Evolutionary conservation across 2,888 invertebrate genomes (phyloP), one percentile per base, ranked within the genome.

Genomic region (Chrysodeixis includens): DNA sequence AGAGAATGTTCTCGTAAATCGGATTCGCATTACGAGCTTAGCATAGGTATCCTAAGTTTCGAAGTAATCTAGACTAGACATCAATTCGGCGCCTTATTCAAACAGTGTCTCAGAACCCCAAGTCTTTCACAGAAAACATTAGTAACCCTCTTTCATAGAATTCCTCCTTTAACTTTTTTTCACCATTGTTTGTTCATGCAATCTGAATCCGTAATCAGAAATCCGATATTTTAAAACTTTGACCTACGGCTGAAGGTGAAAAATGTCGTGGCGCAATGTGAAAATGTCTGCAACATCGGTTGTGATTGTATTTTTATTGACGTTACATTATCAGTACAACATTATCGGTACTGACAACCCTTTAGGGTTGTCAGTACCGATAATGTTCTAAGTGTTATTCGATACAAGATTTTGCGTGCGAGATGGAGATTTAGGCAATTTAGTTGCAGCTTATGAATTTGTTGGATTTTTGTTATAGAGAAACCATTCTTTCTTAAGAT

Each of bases 111-210:
- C 30, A 66, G 56, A 51, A 78, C 53, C 35, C 22, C 35, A 9
- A 0, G n/a, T 9, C 7, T n/a, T 72, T 70, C 61, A 7, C 30
- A 69, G 71, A 74, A 74, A 61, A 30, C 63, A 65, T 67, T 70
- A 62, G 62, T 54, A 56, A 58, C 44, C 62, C 46, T 56, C 51
- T 16, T 69, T 74, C 66, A 60, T 54, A 72, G 44, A 79, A 71
- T 66, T 70, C 32, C 20, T 30, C 56, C 14, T 56, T 71, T 72
- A 49, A 14, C 16, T 46, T 56, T 63, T 74, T 64, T 64, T 54
- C n/a, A 62, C 69, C 54, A 62, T 58, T 68, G 73, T 74, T 79
- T 56, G 66, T 58, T 74, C 76, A 70, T 79, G 71, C 67, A 68
- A 76, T 78, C 46, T 49, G 53, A 56, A 63, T 53, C 56, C 61